Base-by-base conservation (phyloP, 1,140 invertebrate species). In the Arctopsyche grandis region DNA sequence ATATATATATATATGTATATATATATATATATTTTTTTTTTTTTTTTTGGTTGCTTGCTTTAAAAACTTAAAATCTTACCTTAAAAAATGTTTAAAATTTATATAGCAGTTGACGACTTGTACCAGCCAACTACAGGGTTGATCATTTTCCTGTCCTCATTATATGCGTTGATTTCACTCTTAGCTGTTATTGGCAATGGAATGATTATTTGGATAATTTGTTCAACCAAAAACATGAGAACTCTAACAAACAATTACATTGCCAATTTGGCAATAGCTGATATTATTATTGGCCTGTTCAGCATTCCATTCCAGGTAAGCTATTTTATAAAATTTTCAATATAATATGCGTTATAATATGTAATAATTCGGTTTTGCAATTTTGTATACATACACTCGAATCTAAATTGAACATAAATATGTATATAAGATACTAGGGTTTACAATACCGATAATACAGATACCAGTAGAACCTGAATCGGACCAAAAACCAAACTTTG, bases 221-320 rank as follows among this genome's bases (percentile, higher is more conserved):
- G 92, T 0, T 92, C 92, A 0, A 92, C 92, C 5, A 85, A 90
- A 10, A 87, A 91, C 22, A 95, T 95, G 94, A 94, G 94, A 75
- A 94, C 92, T 66, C 93, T 95, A 75, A 95, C 94, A 21, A 95
- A 95, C 84, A 93, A 92, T 83, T 95, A 94, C 86, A 95, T 96
- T 66, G 92, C 93, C 0, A 95, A 95, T 86, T 86, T 95, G 79
- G 93, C 93, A 3, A 85, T 94, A 76, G 93, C 93, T 12, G 94
- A 95, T 84, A 93, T 95, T 79, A 91, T 94, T 75, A 94, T 95
- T 84, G 93, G 92, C 78, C 86, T 94, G 46, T 94, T 95, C 83
- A 91, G 92, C 58, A 93, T 94, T 85, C 94, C 94, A 66, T 96
- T 96, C 88, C 94, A 93, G 90, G 93, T 93, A 87, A 89, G 88